phyloP scores from a whole-genome alignment of 1,140 invertebrate genomes.

The Zaprionus africanus region DNA sequence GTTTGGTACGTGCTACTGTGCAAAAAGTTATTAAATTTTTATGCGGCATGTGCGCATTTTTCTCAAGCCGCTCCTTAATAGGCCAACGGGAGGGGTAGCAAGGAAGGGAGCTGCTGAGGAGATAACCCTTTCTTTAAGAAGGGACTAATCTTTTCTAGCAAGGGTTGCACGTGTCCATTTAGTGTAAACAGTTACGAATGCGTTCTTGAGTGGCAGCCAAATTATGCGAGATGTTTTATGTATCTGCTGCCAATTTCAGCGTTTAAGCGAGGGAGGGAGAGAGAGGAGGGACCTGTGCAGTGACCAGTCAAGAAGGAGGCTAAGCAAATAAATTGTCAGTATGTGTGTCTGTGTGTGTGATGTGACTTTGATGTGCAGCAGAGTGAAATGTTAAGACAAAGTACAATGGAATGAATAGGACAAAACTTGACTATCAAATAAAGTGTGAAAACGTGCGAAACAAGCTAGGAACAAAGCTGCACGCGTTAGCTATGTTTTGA shows the following conservation, averaged over 20 bases:
- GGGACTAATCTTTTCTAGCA: conserved; percentile 16
- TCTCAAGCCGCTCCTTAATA: conserved; percentile 40
- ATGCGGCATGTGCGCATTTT: conserved; percentile 58
- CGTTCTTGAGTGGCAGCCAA: conserved; percentile 69
- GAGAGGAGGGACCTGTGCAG: background rate
- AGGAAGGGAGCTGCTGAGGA: background rate
- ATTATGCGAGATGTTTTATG: conserved; percentile 38
- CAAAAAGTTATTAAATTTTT: conserved; percentile 78
- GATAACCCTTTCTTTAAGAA: background rate
- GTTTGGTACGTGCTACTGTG: conserved; percentile 74
- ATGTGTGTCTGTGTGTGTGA: background rate
- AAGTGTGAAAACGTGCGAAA: background rate
- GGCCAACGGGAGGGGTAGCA: background rate
- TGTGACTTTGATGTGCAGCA: conserved; percentile 1
- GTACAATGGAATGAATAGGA: background rate
- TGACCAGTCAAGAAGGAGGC: background rate
- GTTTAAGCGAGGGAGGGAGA: background rate
- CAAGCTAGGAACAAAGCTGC: background rate
- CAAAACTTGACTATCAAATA: background rate
- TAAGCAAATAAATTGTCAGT: background rate
- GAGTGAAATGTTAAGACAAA: background rate
- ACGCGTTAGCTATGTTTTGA: background rate
- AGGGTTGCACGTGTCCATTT: conserved; percentile 68
- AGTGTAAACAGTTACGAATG: conserved; percentile 70
- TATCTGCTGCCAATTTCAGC: conserved; percentile 55